Conservation (phyloP, 2,113 vertebrate genomes). For the Sinocyclocheilus grahami region DNA sequence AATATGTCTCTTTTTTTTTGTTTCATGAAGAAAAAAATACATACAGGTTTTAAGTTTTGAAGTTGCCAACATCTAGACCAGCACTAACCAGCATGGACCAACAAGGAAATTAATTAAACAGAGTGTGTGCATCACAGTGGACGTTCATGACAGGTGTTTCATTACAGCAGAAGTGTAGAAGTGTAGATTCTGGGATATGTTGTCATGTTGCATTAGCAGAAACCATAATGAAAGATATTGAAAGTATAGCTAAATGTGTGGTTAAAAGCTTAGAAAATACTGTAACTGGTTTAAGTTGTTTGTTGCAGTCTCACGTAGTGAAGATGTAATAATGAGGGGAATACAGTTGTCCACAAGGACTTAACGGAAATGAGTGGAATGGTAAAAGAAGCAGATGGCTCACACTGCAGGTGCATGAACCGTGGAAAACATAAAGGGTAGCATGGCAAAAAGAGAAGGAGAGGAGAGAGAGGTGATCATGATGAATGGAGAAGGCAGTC, state of each 20-base stretch:
- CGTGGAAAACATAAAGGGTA: constrained; percentile 36
- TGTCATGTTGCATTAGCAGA: neutral
- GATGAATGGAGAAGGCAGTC: constrained; percentile 34
- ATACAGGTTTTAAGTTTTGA: too few relatives aligned
- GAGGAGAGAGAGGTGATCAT: constrained; percentile 35
- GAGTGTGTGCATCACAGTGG: neutral
- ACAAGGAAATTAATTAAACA: neutral
- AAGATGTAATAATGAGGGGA: neutral
- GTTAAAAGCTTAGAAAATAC: neutral
- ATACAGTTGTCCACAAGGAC: constrained; percentile 21
- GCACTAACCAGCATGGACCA: neutral
- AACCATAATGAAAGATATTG: neutral
- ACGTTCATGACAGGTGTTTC: constrained; percentile 22
- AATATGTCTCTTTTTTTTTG: neutral
- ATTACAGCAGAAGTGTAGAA: constrained; percentile 18
- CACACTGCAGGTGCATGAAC: constrained; percentile 44
- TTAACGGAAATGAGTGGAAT: neutral
- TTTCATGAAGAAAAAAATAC: neutral
- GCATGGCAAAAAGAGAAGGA: constrained; percentile 14
- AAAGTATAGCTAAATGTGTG: neutral
- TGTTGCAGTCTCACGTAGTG: neutral
- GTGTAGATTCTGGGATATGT: neutral
- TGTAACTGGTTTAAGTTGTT: neutral
- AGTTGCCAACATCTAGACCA: neutral
- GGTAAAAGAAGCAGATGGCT: constrained; percentile 54